These are phyloP conservation scores for Tetranychus truncatus DNA, from an alignment of 2,888 invertebrate species.

Conservation along the genomic window DNA sequence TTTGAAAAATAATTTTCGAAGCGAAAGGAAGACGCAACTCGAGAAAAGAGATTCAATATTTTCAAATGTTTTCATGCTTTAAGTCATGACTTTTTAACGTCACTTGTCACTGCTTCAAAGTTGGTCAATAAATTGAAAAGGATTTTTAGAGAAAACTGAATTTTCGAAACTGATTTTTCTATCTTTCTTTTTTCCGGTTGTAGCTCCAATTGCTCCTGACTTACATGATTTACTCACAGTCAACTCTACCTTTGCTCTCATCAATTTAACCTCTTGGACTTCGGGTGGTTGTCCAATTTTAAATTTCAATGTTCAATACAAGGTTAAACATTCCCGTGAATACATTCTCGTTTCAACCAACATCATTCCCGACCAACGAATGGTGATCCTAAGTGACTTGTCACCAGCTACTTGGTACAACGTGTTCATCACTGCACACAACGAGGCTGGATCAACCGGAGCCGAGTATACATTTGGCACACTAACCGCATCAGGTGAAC, in stretches of 20 bases:
- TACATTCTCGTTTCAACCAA: conserved; percentile 19
- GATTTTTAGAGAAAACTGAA: too few relatives aligned
- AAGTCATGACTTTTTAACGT: too few relatives aligned
- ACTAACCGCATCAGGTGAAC: conserved; percentile 24
- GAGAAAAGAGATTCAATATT: too few relatives aligned
- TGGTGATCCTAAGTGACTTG: conserved; percentile 29
- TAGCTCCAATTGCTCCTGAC: conserved; percentile 33
- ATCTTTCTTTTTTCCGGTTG: neutral
- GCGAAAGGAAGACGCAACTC: too few relatives aligned
- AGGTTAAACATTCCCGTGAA: conserved; percentile 16
- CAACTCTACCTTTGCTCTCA: conserved; percentile 24
- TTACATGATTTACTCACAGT: conserved; percentile 29
- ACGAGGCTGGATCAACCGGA: conserved; percentile 35
- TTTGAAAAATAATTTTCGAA: too few relatives aligned
- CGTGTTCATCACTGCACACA: conserved; percentile 34
- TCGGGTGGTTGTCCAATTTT: conserved; percentile 25
- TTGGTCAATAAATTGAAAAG: too few relatives aligned
- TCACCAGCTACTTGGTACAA: conserved; percentile 34
- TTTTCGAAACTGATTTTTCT: neutral
- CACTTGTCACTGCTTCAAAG: too few relatives aligned
- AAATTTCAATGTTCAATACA: conserved; percentile 26
- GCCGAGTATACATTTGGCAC: conserved; percentile 34
- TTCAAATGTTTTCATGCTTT: too few relatives aligned
- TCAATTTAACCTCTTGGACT: conserved; percentile 25
- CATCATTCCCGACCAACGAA: conserved; percentile 24